phyloP scores from a whole-genome alignment of 1,140 invertebrate genomes.

The Euura saliciscinereae region DNA sequence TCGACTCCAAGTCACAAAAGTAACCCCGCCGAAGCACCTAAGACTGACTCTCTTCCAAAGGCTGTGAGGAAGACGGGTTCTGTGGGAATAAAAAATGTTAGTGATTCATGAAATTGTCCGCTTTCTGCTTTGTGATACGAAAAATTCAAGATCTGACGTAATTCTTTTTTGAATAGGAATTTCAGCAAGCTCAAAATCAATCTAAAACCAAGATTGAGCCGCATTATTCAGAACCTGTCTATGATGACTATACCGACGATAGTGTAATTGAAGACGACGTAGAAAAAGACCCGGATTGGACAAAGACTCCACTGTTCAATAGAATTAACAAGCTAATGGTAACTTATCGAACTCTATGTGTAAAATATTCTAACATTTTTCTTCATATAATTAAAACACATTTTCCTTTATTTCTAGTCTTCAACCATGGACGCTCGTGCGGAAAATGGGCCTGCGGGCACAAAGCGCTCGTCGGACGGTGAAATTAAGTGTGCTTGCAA shows the following conservation, averaged over 20 bases:
- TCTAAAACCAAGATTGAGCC: too few species aligned
- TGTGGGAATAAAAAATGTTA: slow-evolving; percentile 16
- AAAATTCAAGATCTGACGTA: slow-evolving; percentile 10
- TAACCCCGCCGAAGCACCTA: slow-evolving; percentile 8
- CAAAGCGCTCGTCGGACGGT: slow-evolving; percentile 62
- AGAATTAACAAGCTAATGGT: slow-evolving; percentile 41
- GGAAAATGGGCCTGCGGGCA: slow-evolving; percentile 21
- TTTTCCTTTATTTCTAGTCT: slow-evolving; percentile 29
- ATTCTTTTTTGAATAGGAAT: slow-evolving; percentile 10
- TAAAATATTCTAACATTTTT: not conserved
- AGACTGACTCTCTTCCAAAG: not conserved
- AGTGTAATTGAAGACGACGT: slow-evolving; percentile 47
- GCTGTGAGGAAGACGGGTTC: slow-evolving; percentile 14
- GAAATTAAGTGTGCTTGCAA: slow-evolving; percentile 66
- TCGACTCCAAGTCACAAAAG: slow-evolving; percentile 28
- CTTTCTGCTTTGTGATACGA: not conserved
- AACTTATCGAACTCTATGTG: slow-evolving; percentile 17
- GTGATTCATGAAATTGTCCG: slow-evolving; percentile 10
- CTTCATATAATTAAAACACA: not conserved
- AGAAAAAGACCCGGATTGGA: slow-evolving; percentile 73
- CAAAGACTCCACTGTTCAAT: slow-evolving; percentile 64
- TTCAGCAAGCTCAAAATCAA: too few species aligned
- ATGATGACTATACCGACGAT: slow-evolving; percentile 35
- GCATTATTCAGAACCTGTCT: not conserved
- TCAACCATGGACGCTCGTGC: slow-evolving; percentile 26